Base-by-base conservation (phyloP, 53 echinoderm and acorn worm genomes). In the Crossaster papposus region DNA sequence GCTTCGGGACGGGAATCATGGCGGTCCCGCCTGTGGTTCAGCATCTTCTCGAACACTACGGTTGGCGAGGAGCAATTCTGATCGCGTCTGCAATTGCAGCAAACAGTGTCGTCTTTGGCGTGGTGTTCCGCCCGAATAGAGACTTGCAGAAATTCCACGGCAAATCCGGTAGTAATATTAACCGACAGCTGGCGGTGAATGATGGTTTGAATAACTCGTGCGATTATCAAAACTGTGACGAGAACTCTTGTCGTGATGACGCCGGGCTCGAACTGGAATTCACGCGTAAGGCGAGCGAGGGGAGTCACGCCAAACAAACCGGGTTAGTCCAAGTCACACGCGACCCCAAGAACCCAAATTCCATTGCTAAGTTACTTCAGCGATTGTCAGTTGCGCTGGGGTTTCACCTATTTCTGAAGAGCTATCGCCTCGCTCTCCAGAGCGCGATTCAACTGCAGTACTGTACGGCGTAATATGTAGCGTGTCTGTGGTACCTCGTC, bases 1-100 rank as follows among this genome's bases (percentile, higher is more conserved):
- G 88, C 1, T 1, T n/a, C 20, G 78, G 78, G 10, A 78, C 63
- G 22, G 88, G 88, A 34, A 33, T 64, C 23, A 53, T 88, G 18
- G 65, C 28, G 1, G n/a, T 77, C 2, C 78, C 88, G n/a, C 78
- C 78, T 2, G 13, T 88, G 3, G 15, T 88, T 14, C 88, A 88
- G 30, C 34, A 35, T 37, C 77, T 88, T 8, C 22, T 88, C 13
- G 78, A 88, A 15, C 23, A 20, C 2, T 78, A 33, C 37, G 88
- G 88, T 29, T 88, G 88, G 88, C 77, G 78, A 24, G 88, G 88
- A 58, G 30, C 62, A 2, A 2, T n/a, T 0, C 64, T 88, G 14
- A 36, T 88, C 38, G 34, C 36, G 23, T 88, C 78, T 20, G 88
- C 34, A 14, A 58, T 88, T 29, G 5, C 29, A 15, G 86, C 86